Base-by-base conservation (phyloP, 1,140 invertebrate species). In the Geopemphigus sp. region DNA sequence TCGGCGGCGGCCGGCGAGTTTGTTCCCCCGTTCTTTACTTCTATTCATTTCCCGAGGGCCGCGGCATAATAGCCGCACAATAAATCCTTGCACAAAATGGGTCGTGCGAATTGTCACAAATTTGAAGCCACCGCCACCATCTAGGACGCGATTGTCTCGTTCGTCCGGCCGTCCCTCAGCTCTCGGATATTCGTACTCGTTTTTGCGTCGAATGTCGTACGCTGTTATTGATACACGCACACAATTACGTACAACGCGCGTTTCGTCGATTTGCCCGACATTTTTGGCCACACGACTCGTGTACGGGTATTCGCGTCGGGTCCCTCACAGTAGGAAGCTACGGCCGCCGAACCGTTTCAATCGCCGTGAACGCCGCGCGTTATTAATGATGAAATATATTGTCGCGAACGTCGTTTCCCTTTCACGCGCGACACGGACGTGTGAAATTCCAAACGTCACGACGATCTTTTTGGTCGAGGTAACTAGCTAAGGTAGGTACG, bases 301-400 rank as follows among this genome's bases (percentile, higher is more conserved):
- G n/a, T n/a, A n/a, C n/a, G n/a, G n/a, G n/a, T n/a, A n/a, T n/a
- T n/a, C n/a, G n/a, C n/a, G 50, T 54, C 22, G n/a, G 50, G 3
- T 73, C 70, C 70, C 50, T 73, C 70, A 39, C 70, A 73, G 70
- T 73, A 73, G 70, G 66, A 70, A 70, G 8, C 66, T 22, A 70
- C n/a, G 14, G 24, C 45, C 14, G 24, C 12, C n/a, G n/a, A 26
- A n/a, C n/a, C n/a, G n/a, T n/a, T n/a, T n/a, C n/a, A 73, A 26
- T 54, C 47, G 70, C 29, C 56, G 54, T 73, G 70, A 54, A 12
- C 29, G 26, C 26, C 8, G 50, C 19, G 15, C 26, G n/a, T 53
- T 29, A 73, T 73, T 53, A 73, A 73, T 73, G 70, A 73, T 56
- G 29, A 73, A 26, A 1, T 50, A 73, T 53, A 1, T 50, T 73